Evolutionary conservation across 2,113 vertebrate species (phyloP).

Genomic region (Neotragus moschatus): DNA sequence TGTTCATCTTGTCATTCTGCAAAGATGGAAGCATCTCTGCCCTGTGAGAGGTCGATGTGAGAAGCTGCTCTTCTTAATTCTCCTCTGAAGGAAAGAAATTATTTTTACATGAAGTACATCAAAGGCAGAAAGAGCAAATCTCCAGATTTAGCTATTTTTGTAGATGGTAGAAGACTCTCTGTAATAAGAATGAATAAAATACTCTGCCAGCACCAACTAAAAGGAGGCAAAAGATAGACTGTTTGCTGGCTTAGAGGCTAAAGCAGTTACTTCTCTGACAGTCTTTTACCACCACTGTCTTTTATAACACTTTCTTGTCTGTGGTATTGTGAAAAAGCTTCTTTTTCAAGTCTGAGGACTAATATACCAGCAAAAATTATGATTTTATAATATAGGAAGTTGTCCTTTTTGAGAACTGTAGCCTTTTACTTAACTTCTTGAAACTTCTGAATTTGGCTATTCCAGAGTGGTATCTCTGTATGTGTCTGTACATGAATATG

Average conservation of each 20-base stretch:
- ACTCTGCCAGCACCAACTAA: neutral
- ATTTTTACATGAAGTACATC: neutral
- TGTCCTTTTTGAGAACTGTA: neutral
- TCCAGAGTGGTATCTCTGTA: neutral
- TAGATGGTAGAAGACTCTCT: neutral
- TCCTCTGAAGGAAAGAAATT: neutral
- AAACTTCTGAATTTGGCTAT: neutral
- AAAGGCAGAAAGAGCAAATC: slow-evolving; percentile 37
- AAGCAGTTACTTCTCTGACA: neutral
- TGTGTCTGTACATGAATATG: neutral
- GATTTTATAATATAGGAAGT: neutral
- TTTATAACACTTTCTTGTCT: neutral
- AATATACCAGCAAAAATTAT: neutral
- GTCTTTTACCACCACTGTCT: neutral
- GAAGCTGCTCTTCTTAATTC: slow-evolving; percentile 5
- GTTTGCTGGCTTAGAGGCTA: neutral
- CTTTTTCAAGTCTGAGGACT: neutral
- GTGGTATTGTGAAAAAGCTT: neutral
- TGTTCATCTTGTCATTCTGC: neutral
- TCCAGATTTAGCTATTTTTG: neutral
- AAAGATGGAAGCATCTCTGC: neutral
- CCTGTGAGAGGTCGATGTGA: slow-evolving; percentile 17
- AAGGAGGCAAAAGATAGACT: neutral
- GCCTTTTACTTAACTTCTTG: neutral
- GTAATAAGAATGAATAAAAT: slow-evolving; percentile 28